phyloP scores from a whole-genome alignment of 2,888 invertebrate genomes.

The Gastrophysa polygoni region DNA sequence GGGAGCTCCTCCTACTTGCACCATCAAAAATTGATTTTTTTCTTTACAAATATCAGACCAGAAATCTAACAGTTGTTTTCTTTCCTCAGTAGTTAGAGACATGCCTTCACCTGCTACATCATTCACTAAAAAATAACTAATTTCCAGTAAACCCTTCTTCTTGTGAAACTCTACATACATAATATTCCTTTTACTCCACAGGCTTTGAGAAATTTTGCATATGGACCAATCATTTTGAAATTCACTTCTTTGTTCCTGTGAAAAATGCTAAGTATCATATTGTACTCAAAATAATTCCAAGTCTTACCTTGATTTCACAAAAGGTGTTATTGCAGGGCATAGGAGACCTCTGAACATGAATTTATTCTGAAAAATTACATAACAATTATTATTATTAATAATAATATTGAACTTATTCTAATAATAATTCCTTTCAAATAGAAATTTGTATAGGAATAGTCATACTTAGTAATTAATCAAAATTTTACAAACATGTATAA shows the following conservation, averaged over 20 bases:
- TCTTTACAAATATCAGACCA: constrained; percentile 67
- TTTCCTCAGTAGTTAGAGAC: constrained; percentile 69
- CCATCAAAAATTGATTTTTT: constrained; percentile 67
- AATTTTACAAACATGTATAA: too few species aligned
- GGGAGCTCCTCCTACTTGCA: constrained; percentile 75
- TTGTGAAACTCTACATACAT: constrained; percentile 28
- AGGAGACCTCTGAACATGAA: constrained; percentile 52
- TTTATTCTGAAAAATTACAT: constrained; percentile 46
- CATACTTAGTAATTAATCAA: too few species aligned
- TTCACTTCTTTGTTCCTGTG: constrained; percentile 45
- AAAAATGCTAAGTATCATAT: constrained; percentile 7
- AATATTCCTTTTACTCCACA: constrained; percentile 64
- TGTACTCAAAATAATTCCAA: not conserved
- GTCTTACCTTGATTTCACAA: constrained; percentile 45
- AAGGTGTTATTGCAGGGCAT: constrained; percentile 54
- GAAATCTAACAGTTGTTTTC: constrained; percentile 69
- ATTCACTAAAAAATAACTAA: constrained; percentile 65
- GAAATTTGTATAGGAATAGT: too few species aligned
- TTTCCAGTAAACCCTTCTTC: not conserved
- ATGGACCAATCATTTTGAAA: constrained; percentile 53
- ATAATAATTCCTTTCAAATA: too few species aligned
- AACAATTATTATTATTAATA: not conserved
- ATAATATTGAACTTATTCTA: not conserved
- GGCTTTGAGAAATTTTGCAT: constrained; percentile 68
- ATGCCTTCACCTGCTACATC: constrained; percentile 82